Evolutionary conservation across 2,113 vertebrate genomes (phyloP).

Genomic region (Henicopernis longicauda): DNA sequence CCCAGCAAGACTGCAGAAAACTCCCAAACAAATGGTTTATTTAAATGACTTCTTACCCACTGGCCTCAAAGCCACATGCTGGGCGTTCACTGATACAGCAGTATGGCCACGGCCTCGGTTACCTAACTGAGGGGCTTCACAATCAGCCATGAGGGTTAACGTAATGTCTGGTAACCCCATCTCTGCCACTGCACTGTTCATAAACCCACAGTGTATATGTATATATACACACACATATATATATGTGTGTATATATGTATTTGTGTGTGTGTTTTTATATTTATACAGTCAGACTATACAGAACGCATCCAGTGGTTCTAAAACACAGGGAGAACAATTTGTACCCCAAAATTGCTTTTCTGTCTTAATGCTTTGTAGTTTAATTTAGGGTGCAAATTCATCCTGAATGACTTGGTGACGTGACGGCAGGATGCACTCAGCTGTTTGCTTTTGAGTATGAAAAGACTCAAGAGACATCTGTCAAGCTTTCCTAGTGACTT

Average conservation of each 20-base stretch:
- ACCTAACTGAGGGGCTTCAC: not conserved
- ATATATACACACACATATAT: fast-evolving
- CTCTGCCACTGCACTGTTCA: not conserved
- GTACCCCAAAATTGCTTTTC: not conserved
- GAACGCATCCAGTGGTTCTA: not conserved
- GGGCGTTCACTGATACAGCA: not conserved
- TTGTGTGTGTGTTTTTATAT: not conserved
- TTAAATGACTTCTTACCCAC: not conserved
- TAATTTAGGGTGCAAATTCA: not conserved
- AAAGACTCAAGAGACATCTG: not conserved
- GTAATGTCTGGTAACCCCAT: not conserved
- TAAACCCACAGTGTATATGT: not conserved
- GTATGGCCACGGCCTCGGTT: fast-evolving
- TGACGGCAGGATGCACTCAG: not conserved
- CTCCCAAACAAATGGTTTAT: not conserved
- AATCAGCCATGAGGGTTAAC: not conserved
- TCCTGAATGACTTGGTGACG: not conserved
- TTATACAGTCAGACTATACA: not conserved
- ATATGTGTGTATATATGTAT: fast-evolving
- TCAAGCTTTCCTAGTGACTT: slow-evolving; percentile 20
- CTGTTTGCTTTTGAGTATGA: not conserved
- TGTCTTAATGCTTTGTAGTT: not conserved
- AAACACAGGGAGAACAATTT: not conserved
- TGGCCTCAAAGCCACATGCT: not conserved
- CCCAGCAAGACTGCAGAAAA: not conserved